phyloP scores from a whole-genome alignment of 2,888 invertebrate species.

The Cryptus viduatorius region DNA sequence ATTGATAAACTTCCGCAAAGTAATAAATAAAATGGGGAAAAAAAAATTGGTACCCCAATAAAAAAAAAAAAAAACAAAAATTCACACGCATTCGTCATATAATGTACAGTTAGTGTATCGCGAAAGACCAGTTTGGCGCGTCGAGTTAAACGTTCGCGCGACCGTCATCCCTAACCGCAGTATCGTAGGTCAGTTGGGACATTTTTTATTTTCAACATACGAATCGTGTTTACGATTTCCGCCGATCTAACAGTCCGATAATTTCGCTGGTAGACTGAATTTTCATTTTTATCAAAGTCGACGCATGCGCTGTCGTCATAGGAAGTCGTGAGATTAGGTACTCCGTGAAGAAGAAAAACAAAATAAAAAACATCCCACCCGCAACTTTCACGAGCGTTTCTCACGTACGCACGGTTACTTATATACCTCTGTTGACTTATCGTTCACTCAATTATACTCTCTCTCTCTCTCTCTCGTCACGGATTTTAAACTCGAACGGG shows the following conservation, averaged over 20 bases:
- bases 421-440: background rate
- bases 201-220: background rate
- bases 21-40: too few relatives aligned
- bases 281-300: background rate
- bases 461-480: constrained; percentile 7
- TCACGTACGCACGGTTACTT: background rate
- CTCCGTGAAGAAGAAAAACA: background rate
- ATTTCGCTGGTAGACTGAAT: background rate
- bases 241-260: background rate
- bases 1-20: too few relatives aligned
- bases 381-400: background rate
- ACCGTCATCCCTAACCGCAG: background rate
- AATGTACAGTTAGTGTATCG: background rate
- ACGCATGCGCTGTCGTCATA: background rate
- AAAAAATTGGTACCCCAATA: background rate
- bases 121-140: constrained; percentile 29
- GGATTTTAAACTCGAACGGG: constrained; percentile 10
- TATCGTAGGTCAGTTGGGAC: constrained; percentile 57
- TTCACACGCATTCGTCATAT: background rate
- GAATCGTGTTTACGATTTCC: background rate
- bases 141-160: background rate
- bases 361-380: background rate
- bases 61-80: background rate
- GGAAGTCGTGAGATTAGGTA: background rate
- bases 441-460: constrained; percentile 14